Evolutionary conservation across 2,113 vertebrate genomes (phyloP).

Genomic region (Burhinus bistriatus): DNA sequence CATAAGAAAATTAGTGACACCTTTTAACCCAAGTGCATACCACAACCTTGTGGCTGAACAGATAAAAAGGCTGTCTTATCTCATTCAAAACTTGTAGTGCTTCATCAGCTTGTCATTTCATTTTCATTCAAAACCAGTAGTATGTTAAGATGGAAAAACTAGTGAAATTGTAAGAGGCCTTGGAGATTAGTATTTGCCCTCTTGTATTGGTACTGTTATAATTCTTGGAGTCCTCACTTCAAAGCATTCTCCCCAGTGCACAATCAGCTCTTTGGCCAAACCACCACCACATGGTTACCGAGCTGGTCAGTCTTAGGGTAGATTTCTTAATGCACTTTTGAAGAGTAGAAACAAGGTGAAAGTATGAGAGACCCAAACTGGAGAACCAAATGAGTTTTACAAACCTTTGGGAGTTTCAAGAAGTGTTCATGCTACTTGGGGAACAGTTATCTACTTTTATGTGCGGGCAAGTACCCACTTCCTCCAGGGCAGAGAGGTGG

Average conservation of each 20-base stretch:
- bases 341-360: background rate
- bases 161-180: background rate
- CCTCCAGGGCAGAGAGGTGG: background rate
- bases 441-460: background rate
- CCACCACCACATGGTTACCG: background rate
- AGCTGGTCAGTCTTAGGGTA: background rate
- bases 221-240: background rate
- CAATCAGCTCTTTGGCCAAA: background rate
- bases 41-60: background rate
- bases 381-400: background rate
- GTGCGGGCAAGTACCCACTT: background rate
- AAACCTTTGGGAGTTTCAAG: background rate
- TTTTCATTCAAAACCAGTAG: background rate
- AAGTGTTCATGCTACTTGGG: background rate
- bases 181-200: background rate
- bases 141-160: background rate
- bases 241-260: background rate
- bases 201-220: background rate
- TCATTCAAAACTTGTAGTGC: background rate
- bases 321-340: background rate
- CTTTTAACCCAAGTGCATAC: background rate
- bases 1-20: background rate
- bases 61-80: background rate
- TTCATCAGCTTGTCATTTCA: background rate
- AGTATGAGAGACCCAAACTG: background rate